Conservation (phyloP, 2,113 vertebrate species). For the Lamprologus sp. region DNA sequence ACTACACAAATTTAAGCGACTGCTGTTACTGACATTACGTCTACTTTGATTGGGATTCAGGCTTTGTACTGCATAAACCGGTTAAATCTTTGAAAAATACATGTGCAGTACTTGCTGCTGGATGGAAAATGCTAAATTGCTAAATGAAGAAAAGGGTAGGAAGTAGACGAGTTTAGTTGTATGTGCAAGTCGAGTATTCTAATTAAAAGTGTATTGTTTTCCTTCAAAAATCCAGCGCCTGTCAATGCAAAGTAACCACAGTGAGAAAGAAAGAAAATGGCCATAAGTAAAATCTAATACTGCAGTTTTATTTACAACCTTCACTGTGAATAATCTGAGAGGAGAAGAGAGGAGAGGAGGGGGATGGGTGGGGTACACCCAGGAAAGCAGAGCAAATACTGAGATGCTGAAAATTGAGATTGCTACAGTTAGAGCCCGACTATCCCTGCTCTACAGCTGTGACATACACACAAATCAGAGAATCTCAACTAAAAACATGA, state of each 20-base stretch:
- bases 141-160: neutral
- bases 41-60: neutral
- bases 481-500: neutral
- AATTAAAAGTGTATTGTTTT: neutral
- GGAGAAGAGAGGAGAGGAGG: constrained; percentile 2
- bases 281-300: constrained; percentile 39
- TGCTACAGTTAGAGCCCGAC: constrained; percentile 19
- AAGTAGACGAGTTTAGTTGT: neutral
- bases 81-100: neutral
- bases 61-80: neutral
- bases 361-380: constrained; percentile 14
- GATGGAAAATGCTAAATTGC: neutral
- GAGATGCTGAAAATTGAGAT: constrained; percentile 48
- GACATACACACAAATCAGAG: neutral
- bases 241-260: constrained; percentile 4
- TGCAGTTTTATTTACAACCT: constrained; percentile 44
- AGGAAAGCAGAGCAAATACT: constrained; percentile 5
- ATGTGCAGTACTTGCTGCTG: neutral
- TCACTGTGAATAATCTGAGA: constrained; percentile 6
- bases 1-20: neutral
- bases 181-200: neutral
- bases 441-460: neutral
- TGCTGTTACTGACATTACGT: neutral
- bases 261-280: neutral
- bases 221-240: neutral